These are phyloP conservation scores for Steinernema hermaphroditum DNA, from an alignment of 2,888 invertebrate species.

Conservation along the genomic window DNA sequence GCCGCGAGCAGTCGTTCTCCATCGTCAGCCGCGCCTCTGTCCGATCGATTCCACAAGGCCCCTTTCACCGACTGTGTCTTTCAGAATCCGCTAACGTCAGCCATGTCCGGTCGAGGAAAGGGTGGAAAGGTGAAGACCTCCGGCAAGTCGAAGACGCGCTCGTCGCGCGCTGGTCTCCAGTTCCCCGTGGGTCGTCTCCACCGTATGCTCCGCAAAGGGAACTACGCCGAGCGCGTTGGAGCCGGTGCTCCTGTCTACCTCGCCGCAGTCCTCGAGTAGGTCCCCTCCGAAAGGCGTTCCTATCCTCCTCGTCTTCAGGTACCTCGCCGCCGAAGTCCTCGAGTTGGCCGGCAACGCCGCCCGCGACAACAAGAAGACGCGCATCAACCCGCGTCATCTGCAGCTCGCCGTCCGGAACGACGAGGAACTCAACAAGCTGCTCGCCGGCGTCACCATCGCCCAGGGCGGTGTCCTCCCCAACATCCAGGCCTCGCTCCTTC, in stretches of 20 bases:
- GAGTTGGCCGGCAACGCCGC: too few species aligned
- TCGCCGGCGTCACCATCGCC: too few species aligned
- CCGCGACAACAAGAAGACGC: too few species aligned
- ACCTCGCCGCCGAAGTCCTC: constrained; percentile 66
- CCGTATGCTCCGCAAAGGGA: too few species aligned
- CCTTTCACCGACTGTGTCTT: not conserved
- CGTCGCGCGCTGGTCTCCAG: constrained; percentile 34
- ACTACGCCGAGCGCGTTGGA: too few species aligned
- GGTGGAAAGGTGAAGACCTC: too few species aligned
- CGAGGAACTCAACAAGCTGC: too few species aligned
- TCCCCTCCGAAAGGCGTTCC: not conserved
- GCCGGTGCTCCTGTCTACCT: constrained; percentile 32
- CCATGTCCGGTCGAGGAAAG: too few species aligned
- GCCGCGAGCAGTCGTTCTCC: not conserved
- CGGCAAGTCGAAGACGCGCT: constrained; percentile 30
- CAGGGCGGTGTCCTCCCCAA: too few species aligned
- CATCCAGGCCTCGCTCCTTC: constrained; percentile 57
- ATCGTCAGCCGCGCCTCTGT: not conserved
- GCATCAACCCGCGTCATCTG: too few species aligned
- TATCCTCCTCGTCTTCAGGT: too few species aligned
- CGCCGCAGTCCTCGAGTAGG: constrained; percentile 32
- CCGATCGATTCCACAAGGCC: not conserved
- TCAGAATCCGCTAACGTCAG: constrained; percentile 7
- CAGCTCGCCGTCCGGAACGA: too few species aligned
- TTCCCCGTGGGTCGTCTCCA: constrained; percentile 47